phyloP scores from a whole-genome alignment of 2,888 invertebrate genomes.

The Andricus curvator region DNA sequence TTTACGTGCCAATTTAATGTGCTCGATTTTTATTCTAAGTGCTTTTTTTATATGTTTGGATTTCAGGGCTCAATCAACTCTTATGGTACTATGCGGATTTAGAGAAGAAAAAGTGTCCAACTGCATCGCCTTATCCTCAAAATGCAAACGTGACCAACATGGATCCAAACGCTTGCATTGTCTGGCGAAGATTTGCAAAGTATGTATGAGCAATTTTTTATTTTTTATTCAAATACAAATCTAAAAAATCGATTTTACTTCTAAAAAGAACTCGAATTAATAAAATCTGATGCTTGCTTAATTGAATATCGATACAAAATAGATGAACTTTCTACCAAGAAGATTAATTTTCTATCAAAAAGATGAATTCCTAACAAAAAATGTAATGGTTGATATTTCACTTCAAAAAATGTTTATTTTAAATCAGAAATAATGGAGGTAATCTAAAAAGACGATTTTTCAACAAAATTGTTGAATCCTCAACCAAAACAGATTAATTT shows the following conservation, averaged over 20 bases:
- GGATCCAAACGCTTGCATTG: slow-evolving; percentile 89
- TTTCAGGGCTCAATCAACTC: slow-evolving; percentile 88
- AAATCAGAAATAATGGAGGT: too few species aligned
- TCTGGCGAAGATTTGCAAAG: slow-evolving; percentile 95
- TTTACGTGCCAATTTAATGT: background rate
- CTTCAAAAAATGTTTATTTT: too few species aligned
- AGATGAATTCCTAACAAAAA: too few species aligned
- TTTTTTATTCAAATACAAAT: background rate
- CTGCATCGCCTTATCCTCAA: slow-evolving; percentile 75
- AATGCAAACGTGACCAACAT: slow-evolving; percentile 70
- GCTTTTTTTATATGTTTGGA: background rate
- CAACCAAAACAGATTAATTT: too few species aligned
- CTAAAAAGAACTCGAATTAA: background rate
- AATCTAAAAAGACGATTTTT: too few species aligned
- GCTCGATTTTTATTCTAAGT: background rate
- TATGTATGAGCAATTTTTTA: slow-evolving; percentile 76
- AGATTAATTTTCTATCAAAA: too few species aligned
- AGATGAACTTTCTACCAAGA: too few species aligned
- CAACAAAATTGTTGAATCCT: too few species aligned
- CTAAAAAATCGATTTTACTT: background rate
- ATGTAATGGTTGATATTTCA: too few species aligned
- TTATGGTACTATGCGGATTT: slow-evolving; percentile 95
- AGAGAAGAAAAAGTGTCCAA: slow-evolving; percentile 89
- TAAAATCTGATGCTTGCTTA: background rate
- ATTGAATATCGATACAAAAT: background rate